phyloP scores from a whole-genome alignment of 2,888 invertebrate genomes.

The Limulus polyphemus region DNA sequence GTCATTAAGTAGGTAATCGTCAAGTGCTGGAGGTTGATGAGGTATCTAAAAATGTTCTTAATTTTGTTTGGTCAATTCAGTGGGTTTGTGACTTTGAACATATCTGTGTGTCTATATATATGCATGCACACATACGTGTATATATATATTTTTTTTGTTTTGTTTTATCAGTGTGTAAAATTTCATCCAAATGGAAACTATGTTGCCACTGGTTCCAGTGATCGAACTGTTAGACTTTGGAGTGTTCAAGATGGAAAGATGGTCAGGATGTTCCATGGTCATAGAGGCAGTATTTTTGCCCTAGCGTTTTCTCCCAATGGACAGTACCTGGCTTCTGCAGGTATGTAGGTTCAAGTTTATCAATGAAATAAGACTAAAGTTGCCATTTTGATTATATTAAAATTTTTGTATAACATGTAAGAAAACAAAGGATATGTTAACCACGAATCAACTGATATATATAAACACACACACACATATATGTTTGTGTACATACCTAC shows the following conservation, averaged over 20 bases:
- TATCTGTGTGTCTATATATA: no score
- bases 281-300: constrained; percentile 58
- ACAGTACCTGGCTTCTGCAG: constrained; percentile 67
- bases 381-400: not conserved
- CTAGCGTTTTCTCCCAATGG: constrained; percentile 76
- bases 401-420: no score
- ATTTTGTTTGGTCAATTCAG: no score
- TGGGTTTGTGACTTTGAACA: no score
- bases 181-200: constrained; percentile 89
- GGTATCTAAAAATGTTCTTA: no score
- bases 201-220: constrained; percentile 78
- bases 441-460: no score
- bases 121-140: no score
- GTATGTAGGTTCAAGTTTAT: constrained; percentile 38
- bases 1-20: no score
- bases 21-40: no score
- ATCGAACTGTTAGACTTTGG: constrained; percentile 78
- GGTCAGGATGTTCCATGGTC: constrained; percentile 64
- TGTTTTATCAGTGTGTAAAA: constrained; percentile 52
- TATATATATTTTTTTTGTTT: constrained; percentile 6
- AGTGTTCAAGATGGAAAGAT: constrained; percentile 61
- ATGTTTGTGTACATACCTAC: no score
- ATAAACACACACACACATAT: no score
- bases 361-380: not conserved
- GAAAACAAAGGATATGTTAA: no score